Base-by-base conservation (phyloP, 2,797 vertebrate species). In the Botia almorhae region DNA sequence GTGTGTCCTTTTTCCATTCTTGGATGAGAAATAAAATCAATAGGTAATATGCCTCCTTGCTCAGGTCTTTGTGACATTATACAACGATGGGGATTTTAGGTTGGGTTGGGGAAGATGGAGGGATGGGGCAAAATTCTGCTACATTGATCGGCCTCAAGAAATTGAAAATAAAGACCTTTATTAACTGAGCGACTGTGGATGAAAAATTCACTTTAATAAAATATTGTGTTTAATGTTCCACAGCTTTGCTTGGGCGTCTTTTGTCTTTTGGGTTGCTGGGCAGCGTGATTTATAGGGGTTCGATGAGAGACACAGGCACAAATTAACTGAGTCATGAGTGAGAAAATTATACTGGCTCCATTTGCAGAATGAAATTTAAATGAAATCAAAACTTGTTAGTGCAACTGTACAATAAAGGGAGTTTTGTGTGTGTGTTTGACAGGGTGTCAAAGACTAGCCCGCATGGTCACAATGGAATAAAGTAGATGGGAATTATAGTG, bases 1-100 rank as follows among this genome's bases (percentile, higher is more conserved):
- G 56, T 83, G 29, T 69, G 84, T 69, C 21, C 75, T 78, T 68
- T 51, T 78, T 69, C 6, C 10, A 7, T 61, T 56, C 50, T 61
- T 73, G 51, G 69, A 75, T 68, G 70, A 72, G 81, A 78, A 82
- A 56, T 74, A 69, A 83, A 86, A 87, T 88, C 82, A 85, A 85
- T 84, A 87, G 72, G 74, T 82, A 85, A 85, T 87, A 84, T 84
- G 68, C 76, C 76, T 71, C 55, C 82, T 78, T 58, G 68, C 58
- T 85, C 76, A 83, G 60, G 74, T 51, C 48, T 80, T 61, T 76
- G 75, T 80, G 60, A 81, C 74, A 84, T 85, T 84, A 82, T 72
- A 82, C 64, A 71, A 82, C 73, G 81, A 86, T 81, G 82, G 74
- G 74, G 77, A 70, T 14, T 60, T 60, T 39, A 39, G 39, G 39